Conservation (phyloP, 2,888 invertebrate species). For the Cerastoderma edule region DNA sequence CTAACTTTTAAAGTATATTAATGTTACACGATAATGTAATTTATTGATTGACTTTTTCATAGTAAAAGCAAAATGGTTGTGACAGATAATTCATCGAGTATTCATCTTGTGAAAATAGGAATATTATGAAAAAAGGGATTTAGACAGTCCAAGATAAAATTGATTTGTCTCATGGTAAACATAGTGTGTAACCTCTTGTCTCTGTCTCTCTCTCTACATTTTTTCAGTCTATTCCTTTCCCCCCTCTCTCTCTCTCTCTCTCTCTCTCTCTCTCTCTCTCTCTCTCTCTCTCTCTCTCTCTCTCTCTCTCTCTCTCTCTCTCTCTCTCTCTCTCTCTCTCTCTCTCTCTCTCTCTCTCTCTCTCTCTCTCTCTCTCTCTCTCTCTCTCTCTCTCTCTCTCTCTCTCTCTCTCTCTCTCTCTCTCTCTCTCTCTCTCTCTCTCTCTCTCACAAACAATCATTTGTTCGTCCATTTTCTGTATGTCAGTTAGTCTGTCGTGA, state of each 20-base stretch:
- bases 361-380: slow-evolving; percentile 15
- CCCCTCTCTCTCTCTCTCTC: slow-evolving; percentile 5
- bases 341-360: slow-evolving; percentile 18
- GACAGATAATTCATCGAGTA: no score
- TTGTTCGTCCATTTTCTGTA: no score
- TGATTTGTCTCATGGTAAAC: no score
- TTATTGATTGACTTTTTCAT: no score
- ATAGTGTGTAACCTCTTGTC: not conserved
- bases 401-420: not conserved
- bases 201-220: slow-evolving; percentile 1
- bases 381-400: slow-evolving; percentile 9
- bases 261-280: slow-evolving; percentile 9
- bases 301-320: slow-evolving; percentile 18
- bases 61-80: no score
- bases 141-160: no score
- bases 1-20: no score
- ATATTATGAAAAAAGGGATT: no score
- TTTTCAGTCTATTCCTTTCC: not conserved
- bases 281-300: slow-evolving; percentile 15
- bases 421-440: not conserved
- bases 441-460: no score
- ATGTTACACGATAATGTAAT: no score
- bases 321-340: slow-evolving; percentile 26
- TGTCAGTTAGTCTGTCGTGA: not conserved
- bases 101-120: no score